Base-by-base conservation (phyloP, 2,113 vertebrate genomes). In the Pseudorasbora parva region DNA sequence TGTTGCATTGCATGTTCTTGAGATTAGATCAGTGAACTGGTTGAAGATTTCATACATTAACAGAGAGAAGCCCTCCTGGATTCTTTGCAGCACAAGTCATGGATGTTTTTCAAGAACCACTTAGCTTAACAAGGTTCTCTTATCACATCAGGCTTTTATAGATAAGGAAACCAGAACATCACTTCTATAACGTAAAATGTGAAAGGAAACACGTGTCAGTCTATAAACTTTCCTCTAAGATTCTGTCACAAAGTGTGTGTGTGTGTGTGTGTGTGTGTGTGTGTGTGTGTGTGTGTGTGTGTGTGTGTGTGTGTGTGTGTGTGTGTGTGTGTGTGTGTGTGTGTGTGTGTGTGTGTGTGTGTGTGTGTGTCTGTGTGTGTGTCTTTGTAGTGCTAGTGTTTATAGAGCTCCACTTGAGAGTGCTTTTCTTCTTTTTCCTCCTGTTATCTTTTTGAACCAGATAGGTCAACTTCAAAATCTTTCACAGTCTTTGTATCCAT, bases 381-480 rank as follows among this genome's bases (percentile, higher is more conserved):
- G n/a, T n/a, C n/a, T n/a, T 68, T 41, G 33, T 11, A n/a, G 19
- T n/a, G 33, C 64, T 21, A 47, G 43, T 15, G 43, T 73, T 73
- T 73, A 51, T 30, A 15, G 72, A 74, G 23, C 7, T 51, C 14
- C 21, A 47, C 43, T 74, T 74, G 43, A 74, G 51, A 23, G 23
- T 23, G 51, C 51, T 77, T 30, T 23, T 59, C 54, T 59, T 33
- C 33, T 33, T 33, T 33, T 33, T 33, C 3, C 25, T 74, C 3
- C 27, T n/a, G 30, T 45, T 45, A 43, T 78, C 76, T 60, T 78
- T 78, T 30, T 57, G 27, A 43, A 43, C 37, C 56, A 78, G 51
- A 59, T 21, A 59, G 51, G 4, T 57, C 14, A 59, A 56, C 10
- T 14, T 77, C 27, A 41, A 59, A 77, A 45, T 59, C 15, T 25